Conservation (phyloP, 2,797 vertebrate species). For the Poecilia velifera region DNA sequence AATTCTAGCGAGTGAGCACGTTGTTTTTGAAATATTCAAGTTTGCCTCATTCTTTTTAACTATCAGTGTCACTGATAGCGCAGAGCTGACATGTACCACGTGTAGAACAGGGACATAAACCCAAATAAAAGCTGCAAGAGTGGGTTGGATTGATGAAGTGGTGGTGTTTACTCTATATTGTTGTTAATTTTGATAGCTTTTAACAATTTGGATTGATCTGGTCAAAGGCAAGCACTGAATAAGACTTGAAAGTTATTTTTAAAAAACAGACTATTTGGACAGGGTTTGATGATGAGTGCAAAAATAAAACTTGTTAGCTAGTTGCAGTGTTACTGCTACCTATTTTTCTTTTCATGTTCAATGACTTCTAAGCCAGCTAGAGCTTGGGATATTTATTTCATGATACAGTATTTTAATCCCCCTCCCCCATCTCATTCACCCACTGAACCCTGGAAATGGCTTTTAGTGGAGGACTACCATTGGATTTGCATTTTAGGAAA, state of each 20-base stretch:
- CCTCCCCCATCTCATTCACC: not conserved
- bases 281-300: not conserved
- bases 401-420: not conserved
- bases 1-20: not conserved
- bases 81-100: not conserved
- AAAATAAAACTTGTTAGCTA: not conserved
- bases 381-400: not conserved
- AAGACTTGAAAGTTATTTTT: constrained; percentile 7
- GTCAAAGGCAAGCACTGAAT: not conserved
- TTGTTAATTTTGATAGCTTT: not conserved
- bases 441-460: constrained; percentile 6
- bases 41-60: constrained; percentile 3
- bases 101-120: constrained; percentile 1
- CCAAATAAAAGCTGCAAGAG: not conserved
- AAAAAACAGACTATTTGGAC: not conserved
- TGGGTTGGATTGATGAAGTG: not conserved
- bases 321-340: not conserved
- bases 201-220: not conserved
- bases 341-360: constrained; percentile 25
- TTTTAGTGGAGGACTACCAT: not conserved
- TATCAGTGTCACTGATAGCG: not conserved
- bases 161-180: not conserved
- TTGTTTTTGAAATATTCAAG: not conserved
- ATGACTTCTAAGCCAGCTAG: not conserved
- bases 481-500: not conserved